Base-by-base conservation (phyloP, 2,888 invertebrate species). In the Drosophila cognata region DNA sequence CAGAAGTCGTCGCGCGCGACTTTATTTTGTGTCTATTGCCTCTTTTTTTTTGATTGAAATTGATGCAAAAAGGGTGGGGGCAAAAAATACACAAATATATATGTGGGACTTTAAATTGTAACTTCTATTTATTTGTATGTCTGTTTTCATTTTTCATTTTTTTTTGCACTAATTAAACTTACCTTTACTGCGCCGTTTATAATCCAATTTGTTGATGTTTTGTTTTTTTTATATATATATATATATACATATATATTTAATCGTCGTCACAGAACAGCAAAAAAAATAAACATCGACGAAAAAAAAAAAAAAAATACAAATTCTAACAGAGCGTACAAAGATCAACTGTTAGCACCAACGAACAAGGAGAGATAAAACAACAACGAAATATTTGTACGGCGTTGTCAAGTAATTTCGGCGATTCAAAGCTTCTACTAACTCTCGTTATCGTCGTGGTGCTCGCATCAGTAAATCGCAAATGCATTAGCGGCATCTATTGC, bases 171-270 rank as follows among this genome's bases (percentile, higher is more conserved):
- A 50, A 29, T 21, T 46, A 38, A 35, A 25, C 74, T 75, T 60
- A 76, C 76, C 79, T 63, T 56, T 36, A 29, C 28, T 74, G 55
- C 16, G 51, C 55, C 38, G 25, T 25, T 16, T 63, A 74, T 77
- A 69, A 79, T 79, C 75, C 76, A 69, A 57, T 74, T 59, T 59
- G 8, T 13, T 66, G 35, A 29, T 29, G 51, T 16, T 65, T 31
- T 41, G 46, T 46, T 46, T 25, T 1, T 16, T 13, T 33, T 25
- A 10, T 33, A 11, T 33, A 31, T 31, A 33, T 33, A 11, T 33
- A 33, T 10, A 4, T 35, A 10, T 28, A 21, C 7, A 10, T 25
- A 25, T 53, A 60, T 41, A 36, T 35, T 43, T 18, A 16, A 66
- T 53, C 36, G 46, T 55, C 35, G 58, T 59, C 33, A 57, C 36